A percentile compares a stretch with the other conserved stretches of the same genome.
Evolutionary conservation across 1,140 invertebrate species (phyloP).

Genomic region (Dinoponera quadriceps): DNA sequence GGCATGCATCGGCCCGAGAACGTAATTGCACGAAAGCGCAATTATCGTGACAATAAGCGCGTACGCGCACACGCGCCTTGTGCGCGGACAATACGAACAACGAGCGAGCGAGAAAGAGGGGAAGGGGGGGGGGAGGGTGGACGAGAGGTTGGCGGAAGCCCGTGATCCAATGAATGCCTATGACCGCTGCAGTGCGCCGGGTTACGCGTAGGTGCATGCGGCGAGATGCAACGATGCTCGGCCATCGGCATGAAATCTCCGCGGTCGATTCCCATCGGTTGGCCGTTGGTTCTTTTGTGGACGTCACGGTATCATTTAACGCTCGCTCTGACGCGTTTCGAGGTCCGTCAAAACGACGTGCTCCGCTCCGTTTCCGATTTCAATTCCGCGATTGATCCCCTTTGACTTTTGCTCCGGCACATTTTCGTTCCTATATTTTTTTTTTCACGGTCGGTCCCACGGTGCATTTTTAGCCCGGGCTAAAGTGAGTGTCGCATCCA

Average conservation of each 20-base stretch:
- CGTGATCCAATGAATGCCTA: slow-evolving; percentile 51
- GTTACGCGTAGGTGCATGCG: slow-evolving; percentile 43
- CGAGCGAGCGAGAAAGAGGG: neutral
- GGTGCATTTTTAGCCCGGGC: too few relatives aligned
- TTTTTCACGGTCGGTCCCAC: neutral
- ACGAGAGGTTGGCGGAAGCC: slow-evolving; percentile 35
- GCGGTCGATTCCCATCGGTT: slow-evolving; percentile 9
- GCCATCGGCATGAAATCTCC: slow-evolving; percentile 35
- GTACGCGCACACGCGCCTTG: neutral
- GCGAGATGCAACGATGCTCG: slow-evolving; percentile 33
- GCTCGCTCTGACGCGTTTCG: neutral
- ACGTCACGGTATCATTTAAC: neutral
- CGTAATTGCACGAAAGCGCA: slow-evolving; percentile 35
- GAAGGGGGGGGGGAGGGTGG: neutral
- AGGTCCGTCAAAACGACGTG: neutral
- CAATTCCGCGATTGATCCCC: slow-evolving; percentile 3
- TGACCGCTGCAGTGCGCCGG: slow-evolving; percentile 28
- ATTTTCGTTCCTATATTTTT: neutral
- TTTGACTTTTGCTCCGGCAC: neutral
- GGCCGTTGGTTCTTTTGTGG: slow-evolving; percentile 7
- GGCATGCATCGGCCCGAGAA: neutral
- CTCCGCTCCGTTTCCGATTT: neutral
- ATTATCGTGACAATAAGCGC: slow-evolving; percentile 56
- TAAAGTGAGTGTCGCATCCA: too few relatives aligned
- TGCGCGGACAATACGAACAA: neutral